phyloP scores from a whole-genome alignment of 2,113 vertebrate species.

The Tyrannus savana region DNA sequence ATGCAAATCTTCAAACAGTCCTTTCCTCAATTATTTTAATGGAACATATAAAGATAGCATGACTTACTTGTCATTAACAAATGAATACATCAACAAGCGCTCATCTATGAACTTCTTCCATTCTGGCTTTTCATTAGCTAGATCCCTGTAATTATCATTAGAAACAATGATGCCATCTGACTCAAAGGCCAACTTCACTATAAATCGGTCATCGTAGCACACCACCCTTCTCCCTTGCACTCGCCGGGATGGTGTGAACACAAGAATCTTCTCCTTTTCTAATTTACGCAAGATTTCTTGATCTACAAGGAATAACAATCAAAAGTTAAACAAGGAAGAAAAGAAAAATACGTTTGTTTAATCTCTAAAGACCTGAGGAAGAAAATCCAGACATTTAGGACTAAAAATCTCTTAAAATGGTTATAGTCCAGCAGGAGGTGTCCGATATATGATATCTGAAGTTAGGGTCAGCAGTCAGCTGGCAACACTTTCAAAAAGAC shows the following conservation, averaged over 20 bases:
- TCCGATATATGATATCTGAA: background rate
- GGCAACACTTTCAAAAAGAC: background rate
- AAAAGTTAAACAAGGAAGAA: background rate
- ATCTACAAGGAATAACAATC: slow-evolving; percentile 75
- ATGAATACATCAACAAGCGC: slow-evolving; percentile 96
- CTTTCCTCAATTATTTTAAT: background rate
- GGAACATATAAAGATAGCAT: background rate
- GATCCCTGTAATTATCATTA: slow-evolving; percentile 97
- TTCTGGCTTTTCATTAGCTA: slow-evolving; percentile 95
- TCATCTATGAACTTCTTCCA: slow-evolving; percentile 99
- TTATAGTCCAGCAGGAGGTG: background rate
- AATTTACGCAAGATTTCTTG: slow-evolving; percentile 93
- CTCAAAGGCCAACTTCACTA: slow-evolving; percentile 94
- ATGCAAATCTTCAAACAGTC: background rate
- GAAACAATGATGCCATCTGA: slow-evolving; percentile 97
- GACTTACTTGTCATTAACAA: slow-evolving; percentile 98
- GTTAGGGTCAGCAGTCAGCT: background rate
- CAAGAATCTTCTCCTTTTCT: slow-evolving; percentile 95
- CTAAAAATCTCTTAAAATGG: background rate
- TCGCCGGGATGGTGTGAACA: slow-evolving; percentile 93
- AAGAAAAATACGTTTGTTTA: background rate
- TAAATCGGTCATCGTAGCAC: slow-evolving; percentile 97
- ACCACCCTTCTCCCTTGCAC: slow-evolving; percentile 96
- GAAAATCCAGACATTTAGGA: background rate
- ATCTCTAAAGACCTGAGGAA: background rate